Base-by-base conservation (phyloP, 1,140 invertebrate genomes). In the Drosophila mojavensis region DNA sequence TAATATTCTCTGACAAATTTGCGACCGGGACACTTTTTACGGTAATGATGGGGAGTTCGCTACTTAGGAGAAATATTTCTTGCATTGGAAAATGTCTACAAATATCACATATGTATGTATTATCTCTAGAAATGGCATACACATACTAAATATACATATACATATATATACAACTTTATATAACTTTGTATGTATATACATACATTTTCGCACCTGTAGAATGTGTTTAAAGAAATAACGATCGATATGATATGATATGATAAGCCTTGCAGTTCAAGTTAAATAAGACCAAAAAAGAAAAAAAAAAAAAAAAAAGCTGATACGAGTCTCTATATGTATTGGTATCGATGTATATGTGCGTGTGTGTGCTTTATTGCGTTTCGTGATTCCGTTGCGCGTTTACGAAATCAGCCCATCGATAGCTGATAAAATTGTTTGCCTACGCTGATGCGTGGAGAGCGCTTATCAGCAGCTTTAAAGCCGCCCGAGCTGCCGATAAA, bases 401-500 rank as follows among this genome's bases (percentile, higher is more conserved):
- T 61, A 61, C 70, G 70, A 68, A 68, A 67, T 61, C 64, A 55
- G 10, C 39, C 28, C 56, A 73, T 73, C 70, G 64, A 73, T 73
- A 28, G 26, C 41, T 73, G 70, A 73, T 73, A 68, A 73, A 61
- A 45, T 55, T 54, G 39, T 47, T 26, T 45, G 43, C 54, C n/a
- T 50, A 17, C n/a, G 36, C 30, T 4, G 6, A 17, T 20, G 45
- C 6, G 30, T 0, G n/a, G 6, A 6, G 51, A 15, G 26, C 9
- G 47, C 70, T 73, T 73, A 73, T 73, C 70, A 67, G 55, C 45
- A 58, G 53, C 48, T 55, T 45, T 60, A 60, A 73, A 73, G 64
- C 33, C 56, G 33, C 70, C 61, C 70, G 70, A 68, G 56, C 50
- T 33, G 51, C 43, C 54, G 70, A 61, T 73, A 68, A 67, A 48